These are phyloP conservation scores for Parus major DNA, from an alignment of 2,113 vertebrate genomes.

Conservation along the genomic window DNA sequence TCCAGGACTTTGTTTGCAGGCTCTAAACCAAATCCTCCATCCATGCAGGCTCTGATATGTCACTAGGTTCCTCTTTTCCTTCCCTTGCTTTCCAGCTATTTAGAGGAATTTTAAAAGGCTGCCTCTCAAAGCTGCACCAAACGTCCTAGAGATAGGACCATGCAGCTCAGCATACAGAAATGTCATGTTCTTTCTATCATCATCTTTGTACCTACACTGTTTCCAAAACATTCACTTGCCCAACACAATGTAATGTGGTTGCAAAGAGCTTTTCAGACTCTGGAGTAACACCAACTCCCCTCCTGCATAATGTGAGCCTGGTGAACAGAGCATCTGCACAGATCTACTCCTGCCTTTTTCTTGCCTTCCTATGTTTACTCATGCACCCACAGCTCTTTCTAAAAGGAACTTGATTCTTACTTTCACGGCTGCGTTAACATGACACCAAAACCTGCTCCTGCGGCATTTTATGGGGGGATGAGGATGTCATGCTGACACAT, in stretches of 20 bases:
- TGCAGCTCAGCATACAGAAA: neutral
- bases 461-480: neutral
- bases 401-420: conserved; percentile 24
- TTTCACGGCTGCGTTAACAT: conserved; percentile 11
- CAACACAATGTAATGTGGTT: neutral
- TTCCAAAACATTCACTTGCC: neutral
- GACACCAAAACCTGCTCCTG: conserved; percentile 38
- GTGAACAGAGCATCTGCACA: neutral
- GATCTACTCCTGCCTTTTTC: neutral
- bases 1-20: neutral
- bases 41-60: neutral
- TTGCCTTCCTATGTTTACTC: neutral
- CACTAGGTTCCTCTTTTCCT: neutral
- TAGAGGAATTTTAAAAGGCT: neutral
- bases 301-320: neutral
- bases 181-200: neutral
- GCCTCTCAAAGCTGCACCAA: neutral
- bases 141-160: neutral
- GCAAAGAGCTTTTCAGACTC: neutral
- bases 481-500: conserved; percentile 36
- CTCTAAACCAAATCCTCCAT: conserved; percentile 2
- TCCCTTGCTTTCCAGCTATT: neutral
- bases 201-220: neutral
- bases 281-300: neutral
- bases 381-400: neutral